Conservation (phyloP, 2,113 vertebrate species). For the Plecturocebus donacophilus region DNA sequence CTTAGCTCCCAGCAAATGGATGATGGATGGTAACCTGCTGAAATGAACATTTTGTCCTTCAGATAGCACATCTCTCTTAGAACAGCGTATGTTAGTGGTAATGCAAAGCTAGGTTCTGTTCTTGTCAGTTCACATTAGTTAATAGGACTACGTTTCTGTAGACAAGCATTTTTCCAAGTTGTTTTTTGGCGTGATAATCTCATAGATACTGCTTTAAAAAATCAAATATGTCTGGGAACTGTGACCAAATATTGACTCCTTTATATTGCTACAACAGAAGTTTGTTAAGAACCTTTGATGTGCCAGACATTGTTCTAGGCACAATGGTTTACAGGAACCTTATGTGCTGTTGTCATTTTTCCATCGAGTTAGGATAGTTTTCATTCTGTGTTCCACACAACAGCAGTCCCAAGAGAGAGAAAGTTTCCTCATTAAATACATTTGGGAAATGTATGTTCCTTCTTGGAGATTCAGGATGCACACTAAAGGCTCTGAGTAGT, state of each 20-base stretch:
- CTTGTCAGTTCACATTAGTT: background rate
- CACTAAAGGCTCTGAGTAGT: background rate
- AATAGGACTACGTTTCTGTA: background rate
- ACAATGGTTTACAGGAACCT: background rate
- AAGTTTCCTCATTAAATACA: conserved; percentile 52
- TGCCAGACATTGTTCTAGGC: background rate
- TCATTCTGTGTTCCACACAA: background rate
- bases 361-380: conserved; percentile 32
- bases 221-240: background rate
- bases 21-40: background rate
- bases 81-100: background rate
- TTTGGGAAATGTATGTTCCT: conserved; percentile 34
- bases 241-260: background rate
- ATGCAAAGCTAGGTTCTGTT: background rate
- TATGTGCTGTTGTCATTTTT: background rate
- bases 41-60: background rate
- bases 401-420: conserved; percentile 32
- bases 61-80: background rate
- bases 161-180: background rate
- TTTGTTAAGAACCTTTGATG: background rate
- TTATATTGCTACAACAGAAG: background rate
- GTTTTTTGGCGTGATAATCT: background rate
- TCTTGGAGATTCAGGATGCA: background rate
- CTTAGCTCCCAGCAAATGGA: background rate
- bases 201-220: background rate